Conservation (phyloP, 2,797 vertebrate genomes). For the Semotilus atromaculatus region DNA sequence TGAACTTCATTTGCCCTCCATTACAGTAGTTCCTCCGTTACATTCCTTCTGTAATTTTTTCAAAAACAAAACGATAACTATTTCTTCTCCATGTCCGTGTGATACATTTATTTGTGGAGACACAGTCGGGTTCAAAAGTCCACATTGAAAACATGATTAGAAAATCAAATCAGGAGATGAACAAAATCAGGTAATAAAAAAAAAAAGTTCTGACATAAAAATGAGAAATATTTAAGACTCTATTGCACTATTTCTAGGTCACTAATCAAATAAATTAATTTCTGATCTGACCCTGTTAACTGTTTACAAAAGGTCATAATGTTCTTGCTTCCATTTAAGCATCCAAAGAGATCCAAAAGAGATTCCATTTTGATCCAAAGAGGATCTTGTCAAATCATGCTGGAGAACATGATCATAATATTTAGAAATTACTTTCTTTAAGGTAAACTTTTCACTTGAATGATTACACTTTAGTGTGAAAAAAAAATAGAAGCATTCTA, state of each 20-base stretch:
- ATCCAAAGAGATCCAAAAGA: no score
- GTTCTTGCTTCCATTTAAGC: not conserved
- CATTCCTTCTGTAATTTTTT: constrained; percentile 15
- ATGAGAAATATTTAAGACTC: not conserved
- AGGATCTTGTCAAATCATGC: not conserved
- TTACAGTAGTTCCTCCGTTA: constrained; percentile 45
- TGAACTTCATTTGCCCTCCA: constrained; percentile 51
- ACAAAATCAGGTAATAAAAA: not conserved
- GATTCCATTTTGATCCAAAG: no score
- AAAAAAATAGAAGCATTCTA: not conserved
- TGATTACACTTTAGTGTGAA: not conserved
- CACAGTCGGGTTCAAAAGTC: not conserved
- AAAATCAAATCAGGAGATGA: not conserved
- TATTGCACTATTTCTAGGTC: not conserved
- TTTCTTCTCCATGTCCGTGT: not conserved
- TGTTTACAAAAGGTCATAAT: not conserved
- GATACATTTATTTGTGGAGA: constrained; percentile 10
- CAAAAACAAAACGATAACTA: not conserved
- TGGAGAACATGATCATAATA: not conserved
- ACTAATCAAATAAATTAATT: not conserved
- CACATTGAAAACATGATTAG: not conserved
- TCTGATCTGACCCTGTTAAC: not conserved
- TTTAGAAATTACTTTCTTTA: not conserved
- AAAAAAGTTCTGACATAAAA: not conserved
- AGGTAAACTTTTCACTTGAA: not conserved